Evolutionary conservation across 2,888 invertebrate genomes (phyloP), one percentile per base, ranked within the genome.

Genomic region (Oscheius myriophilus): DNA sequence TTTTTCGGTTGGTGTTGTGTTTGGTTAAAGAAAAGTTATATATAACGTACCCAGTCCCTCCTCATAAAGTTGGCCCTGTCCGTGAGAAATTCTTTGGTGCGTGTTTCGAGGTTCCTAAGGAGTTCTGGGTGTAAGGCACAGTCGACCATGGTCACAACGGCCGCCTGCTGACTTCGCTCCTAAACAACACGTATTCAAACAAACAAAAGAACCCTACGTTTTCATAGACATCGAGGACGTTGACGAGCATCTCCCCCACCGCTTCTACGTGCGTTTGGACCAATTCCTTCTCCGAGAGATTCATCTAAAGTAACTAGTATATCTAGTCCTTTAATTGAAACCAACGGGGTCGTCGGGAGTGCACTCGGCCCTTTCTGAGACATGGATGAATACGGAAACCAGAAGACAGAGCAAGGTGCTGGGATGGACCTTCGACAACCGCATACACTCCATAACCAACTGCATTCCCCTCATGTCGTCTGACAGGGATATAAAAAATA

Each of bases 351-450:
- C 23, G 23, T 53, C 53, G 18, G 54, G 33, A n/a, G 51, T 57
- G 26, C 58, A 66, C 41, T 66, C 66, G 12, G 45, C 66, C 16
- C 66, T 14, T 57, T 66, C 66, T 7, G 57, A 41, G 16, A 58
- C 33, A 3, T 33, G 33, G 41, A 66, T 45, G 26, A 66, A 57
- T 3, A 58, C 23, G 41, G 45, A 21, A 2, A n/a, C 16, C n/a
- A 57, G 25, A 4, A 66, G 66, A 18, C 49, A 66, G 11, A 66
- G 46, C 16, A 43, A 33, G 16, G 25, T 18, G n/a, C 25, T 39
- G 6, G 25, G 41, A 9, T 54, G 54, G 18, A 18, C 18, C 23
- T 52, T 33, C 14, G 65, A 16, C 45, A 53, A 9, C 3, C 43
- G 54, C 25, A 65, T 18, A 12, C 23, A 42, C 33, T 57, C 51